Evolutionary conservation across 2,888 invertebrate species (phyloP).

Genomic region (Protophormia terraenovae): DNA sequence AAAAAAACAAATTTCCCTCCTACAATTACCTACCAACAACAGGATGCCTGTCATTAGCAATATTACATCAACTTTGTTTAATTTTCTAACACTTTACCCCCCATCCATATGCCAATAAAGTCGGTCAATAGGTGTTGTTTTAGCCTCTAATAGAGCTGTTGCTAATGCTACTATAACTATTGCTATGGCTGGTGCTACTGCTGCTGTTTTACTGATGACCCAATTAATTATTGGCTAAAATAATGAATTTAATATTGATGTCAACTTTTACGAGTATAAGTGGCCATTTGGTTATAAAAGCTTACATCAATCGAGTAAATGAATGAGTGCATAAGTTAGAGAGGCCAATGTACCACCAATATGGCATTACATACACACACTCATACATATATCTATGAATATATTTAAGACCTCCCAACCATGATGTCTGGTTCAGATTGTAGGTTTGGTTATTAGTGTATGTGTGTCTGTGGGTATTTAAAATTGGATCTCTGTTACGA

Average conservation of each 20-base stretch:
- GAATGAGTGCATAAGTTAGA: too few species aligned
- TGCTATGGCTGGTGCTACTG: not conserved
- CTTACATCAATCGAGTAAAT: not conserved
- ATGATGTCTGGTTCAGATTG: not conserved
- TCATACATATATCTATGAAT: too few species aligned
- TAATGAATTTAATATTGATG: slow-evolving; percentile 60
- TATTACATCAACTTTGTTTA: slow-evolving; percentile 1
- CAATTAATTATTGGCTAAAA: slow-evolving; percentile 64
- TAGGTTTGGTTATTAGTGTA: not conserved
- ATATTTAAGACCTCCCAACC: not conserved
- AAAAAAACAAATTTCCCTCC: too few species aligned
- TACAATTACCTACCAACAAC: not conserved
- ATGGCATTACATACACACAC: not conserved
- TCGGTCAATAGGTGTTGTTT: slow-evolving; percentile 20
- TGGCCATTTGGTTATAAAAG: slow-evolving; percentile 29
- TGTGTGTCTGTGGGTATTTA: not conserved
- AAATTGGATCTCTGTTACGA: slow-evolving; percentile 1
- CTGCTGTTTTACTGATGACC: slow-evolving; percentile 43
- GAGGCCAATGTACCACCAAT: not conserved
- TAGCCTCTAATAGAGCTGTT: not conserved
- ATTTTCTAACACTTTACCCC: slow-evolving; percentile 30
- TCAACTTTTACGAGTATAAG: slow-evolving; percentile 32
- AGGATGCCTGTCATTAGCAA: not conserved
- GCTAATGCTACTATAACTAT: not conserved
- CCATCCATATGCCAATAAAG: slow-evolving; percentile 28